phyloP scores from a whole-genome alignment of 2,113 vertebrate genomes.

The Galeopterus variegatus region DNA sequence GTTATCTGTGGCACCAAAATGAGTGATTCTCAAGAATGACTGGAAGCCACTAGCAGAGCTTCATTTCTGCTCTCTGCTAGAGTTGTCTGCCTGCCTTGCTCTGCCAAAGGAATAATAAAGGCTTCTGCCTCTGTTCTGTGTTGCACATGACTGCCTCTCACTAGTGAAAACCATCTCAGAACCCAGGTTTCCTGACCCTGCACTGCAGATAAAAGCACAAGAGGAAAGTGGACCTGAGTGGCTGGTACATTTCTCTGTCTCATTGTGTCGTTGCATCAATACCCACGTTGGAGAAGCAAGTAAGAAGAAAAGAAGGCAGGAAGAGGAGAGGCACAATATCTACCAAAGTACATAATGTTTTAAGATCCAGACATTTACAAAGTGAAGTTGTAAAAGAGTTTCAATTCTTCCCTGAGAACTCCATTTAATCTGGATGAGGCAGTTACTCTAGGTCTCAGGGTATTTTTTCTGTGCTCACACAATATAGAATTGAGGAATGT shows the following conservation, averaged over 20 bases:
- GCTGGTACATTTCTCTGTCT: background rate
- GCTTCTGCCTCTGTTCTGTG: background rate
- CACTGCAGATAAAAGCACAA: background rate
- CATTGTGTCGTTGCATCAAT: background rate
- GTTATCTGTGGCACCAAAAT: background rate
- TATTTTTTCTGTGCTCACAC: background rate
- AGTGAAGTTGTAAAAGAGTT: background rate
- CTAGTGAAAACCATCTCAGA: background rate
- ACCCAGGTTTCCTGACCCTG: background rate
- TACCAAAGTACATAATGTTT: background rate
- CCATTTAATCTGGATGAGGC: background rate
- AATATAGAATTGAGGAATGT: background rate
- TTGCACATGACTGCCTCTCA: background rate
- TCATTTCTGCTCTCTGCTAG: background rate
- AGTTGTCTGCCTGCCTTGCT: background rate
- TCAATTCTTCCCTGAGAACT: background rate
- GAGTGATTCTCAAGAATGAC: background rate
- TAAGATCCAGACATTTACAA: background rate
- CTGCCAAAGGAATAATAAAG: background rate
- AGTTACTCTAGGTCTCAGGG: background rate
- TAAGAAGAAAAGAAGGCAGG: background rate
- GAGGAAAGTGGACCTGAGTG: background rate
- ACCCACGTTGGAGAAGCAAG: background rate
- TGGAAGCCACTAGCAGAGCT: too few relatives aligned
- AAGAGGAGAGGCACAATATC: background rate